phyloP scores from a whole-genome alignment of 2,888 invertebrate species.

The Tuberolachnus salignus region DNA sequence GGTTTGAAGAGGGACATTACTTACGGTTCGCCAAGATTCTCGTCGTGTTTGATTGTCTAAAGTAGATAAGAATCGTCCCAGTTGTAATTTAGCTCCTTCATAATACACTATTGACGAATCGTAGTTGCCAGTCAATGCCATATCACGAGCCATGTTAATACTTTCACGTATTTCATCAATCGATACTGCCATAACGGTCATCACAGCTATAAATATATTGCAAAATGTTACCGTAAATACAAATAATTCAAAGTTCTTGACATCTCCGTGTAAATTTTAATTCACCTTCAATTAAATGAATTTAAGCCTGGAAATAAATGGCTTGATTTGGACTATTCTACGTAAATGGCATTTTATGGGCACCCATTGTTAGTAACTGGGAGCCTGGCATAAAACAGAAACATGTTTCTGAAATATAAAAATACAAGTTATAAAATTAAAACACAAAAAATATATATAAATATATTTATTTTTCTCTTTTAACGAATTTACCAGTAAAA shows the following conservation, averaged over 20 bases:
- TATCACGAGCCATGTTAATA: constrained; percentile 92
- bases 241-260: background rate
- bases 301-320: background rate
- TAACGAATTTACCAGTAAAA: constrained; percentile 33
- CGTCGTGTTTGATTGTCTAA: constrained; percentile 81
- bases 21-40: constrained; percentile 77
- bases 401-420: constrained; percentile 21
- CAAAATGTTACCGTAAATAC: background rate
- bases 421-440: constrained; percentile 4
- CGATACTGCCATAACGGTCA: constrained; percentile 79
- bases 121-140: constrained; percentile 93
- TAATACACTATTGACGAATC: constrained; percentile 93
- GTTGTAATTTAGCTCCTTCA: constrained; percentile 89
- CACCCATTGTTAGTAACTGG: background rate
- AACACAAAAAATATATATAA: background rate
- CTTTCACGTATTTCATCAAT: constrained; percentile 93
- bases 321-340: background rate
- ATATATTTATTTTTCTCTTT: background rate
- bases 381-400: background rate
- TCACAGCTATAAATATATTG: constrained; percentile 60
- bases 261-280: background rate
- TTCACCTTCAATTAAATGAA: constrained; percentile 37
- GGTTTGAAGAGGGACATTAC: constrained; percentile 38
- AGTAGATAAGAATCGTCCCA: constrained; percentile 80
- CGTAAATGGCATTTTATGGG: background rate